Conservation (phyloP, 1,140 invertebrate genomes). For the Megalopta genalis region DNA sequence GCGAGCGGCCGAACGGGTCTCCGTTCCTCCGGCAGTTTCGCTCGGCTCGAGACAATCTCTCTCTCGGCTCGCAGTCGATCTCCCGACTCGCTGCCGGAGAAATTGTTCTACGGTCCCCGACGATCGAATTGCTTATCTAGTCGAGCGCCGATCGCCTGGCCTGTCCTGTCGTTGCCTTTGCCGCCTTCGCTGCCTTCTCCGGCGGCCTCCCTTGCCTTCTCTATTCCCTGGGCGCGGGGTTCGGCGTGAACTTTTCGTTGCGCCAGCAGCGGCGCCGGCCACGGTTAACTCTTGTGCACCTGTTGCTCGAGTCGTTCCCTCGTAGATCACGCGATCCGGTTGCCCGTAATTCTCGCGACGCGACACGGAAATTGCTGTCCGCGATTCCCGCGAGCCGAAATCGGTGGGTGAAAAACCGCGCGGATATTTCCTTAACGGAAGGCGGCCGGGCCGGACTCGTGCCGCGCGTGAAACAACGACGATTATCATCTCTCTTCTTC, state of each 20-base stretch:
- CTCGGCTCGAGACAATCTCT: conserved; percentile 52
- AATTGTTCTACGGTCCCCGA: conserved; percentile 28
- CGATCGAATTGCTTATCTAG: conserved; percentile 32
- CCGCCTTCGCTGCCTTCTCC: conserved; percentile 18
- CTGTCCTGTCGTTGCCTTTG: no score
- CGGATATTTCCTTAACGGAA: no score
- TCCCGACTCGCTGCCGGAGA: conserved; percentile 18
- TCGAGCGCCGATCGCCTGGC: conserved; percentile 28
- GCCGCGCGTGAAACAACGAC: background rate
- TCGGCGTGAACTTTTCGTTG: background rate
- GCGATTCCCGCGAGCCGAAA: background rate
- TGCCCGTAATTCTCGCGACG: background rate
- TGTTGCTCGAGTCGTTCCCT: background rate
- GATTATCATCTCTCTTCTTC: background rate
- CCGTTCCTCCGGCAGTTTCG: conserved; percentile 48
- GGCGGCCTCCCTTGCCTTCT: no score
- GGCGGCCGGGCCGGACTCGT: no score
- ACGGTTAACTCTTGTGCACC: background rate
- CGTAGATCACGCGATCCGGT: background rate
- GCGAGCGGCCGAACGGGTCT: conserved; percentile 19
- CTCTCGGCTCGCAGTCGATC: conserved; percentile 37
- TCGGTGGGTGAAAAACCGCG: no score
- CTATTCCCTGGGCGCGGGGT: background rate
- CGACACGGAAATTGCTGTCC: background rate
- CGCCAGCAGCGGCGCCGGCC: background rate